Evolutionary conservation across 1,140 invertebrate genomes (phyloP), one percentile per base, ranked within the genome.

Genomic region (Ceratitis capitata): DNA sequence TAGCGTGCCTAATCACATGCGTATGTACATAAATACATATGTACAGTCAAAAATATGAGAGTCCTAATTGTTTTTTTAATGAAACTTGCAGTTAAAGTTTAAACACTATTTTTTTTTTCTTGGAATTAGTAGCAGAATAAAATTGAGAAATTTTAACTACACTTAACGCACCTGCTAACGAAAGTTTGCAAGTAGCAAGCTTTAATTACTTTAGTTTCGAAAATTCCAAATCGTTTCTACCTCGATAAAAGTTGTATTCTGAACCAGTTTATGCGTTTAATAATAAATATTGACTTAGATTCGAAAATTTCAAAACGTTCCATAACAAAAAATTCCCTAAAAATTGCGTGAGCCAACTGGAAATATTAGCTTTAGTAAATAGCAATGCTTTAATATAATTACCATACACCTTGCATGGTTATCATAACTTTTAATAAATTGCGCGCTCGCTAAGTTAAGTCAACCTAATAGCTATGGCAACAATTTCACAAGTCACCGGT

Each of bases 281-380:
- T 64, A 64, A 3, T 2, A 32, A 32, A 3, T 2, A 29, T 32
- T 2, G 5, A 69, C 6, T 6, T n/a, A 35, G 61, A 35, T 78
- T 45, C 69, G 69, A 78, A 78, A 78, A 78, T 78, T 45, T n/a
- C 39, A 74, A 74, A 74, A 23, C n/a, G 69, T 74, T 26, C 39
- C 69, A 6, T 26, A 4, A 3, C n/a, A 78, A 42, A 42, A 42
- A 9, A 4, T 64, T 35, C 26, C n/a, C 16, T 56, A 1, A 5
- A 23, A n/a, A 9, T 56, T 23, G n/a, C n/a, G n/a, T 14, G 10
- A 23, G n/a, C 2, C 1, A n/a, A 9, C 51, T 4, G 2, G n/a
- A n/a, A n/a, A n/a, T n/a, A n/a, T 23, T 56, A 56, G 23, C 51
- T 56, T 56, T 56, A 53, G n/a, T 7, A 5, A 56, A 49, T 56